Base-by-base conservation (phyloP, 2,888 invertebrate species). In the Papilio elwesi region DNA sequence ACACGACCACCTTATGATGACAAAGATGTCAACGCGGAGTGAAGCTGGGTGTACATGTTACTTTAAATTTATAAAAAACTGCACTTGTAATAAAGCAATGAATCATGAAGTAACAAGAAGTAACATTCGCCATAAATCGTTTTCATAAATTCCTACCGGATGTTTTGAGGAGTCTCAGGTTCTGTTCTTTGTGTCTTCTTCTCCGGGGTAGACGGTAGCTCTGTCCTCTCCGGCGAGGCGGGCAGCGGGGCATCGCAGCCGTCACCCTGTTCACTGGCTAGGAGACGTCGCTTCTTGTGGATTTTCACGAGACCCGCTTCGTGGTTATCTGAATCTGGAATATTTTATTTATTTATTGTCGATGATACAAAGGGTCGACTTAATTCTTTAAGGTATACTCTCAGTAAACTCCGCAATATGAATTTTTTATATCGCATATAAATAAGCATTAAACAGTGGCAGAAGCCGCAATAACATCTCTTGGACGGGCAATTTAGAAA, bases 131-230 rank as follows among this genome's bases (percentile, higher is more conserved):
- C 15, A 43, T 15, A 43, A 43, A 10, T 43, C 43, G n/a, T 38
- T 26, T 26, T n/a, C 6, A 38, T 59, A n/a, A 43, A 59, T 43
- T 9, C 74, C 73, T 75, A 84, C 84, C 82, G 78, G 9, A 85
- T 68, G 13, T 78, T 76, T 73, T 84, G 69, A 3, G 79, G 78
- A 6, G 78, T 78, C 6, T 72, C 65, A 11, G 67, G 71, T 11
- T 75, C 66, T 0, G 78, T 74, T 0, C 76, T 76, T 7, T 73
- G 65, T 13, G 47, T 15, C 5, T 69, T 71, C 65, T 81, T 79
- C 49, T 82, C 80, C 0, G 81, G 81, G 6, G 81, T 83, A 13
- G 75, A 64, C 0, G 77, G 66, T 15, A 59, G 43, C 52, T 67
- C 76, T 62, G 51, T 65, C 73, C 43, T 74, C 12, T 53, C 48